These are phyloP conservation scores for Antechinus flavipes DNA, from an alignment of 2,113 vertebrate genomes.

Conservation along the genomic window DNA sequence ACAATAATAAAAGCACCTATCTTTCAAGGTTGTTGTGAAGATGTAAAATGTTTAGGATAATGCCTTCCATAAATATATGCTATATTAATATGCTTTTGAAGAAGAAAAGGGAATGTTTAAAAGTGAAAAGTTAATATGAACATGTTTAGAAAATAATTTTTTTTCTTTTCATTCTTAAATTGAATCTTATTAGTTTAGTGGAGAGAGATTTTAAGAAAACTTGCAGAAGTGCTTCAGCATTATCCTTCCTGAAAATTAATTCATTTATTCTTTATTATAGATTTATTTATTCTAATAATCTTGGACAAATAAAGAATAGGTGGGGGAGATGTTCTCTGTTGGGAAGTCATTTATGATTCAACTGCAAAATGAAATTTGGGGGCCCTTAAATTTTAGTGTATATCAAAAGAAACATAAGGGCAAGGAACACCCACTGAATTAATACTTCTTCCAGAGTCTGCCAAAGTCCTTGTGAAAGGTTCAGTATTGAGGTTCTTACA, in stretches of 20 bases:
- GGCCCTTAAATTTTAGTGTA: background rate
- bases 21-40: background rate
- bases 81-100: background rate
- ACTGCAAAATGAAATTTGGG: background rate
- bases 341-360: background rate
- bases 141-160: conserved; percentile 27
- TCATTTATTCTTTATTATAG: background rate
- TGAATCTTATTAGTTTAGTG: background rate
- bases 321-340: background rate
- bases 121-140: conserved; percentile 15
- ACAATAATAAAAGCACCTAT: background rate
- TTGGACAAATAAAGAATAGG: background rate
- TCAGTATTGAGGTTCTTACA: background rate
- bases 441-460: background rate
- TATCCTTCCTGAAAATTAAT: background rate
- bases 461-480: conserved; percentile 18
- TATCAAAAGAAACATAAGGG: conserved; percentile 12
- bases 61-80: background rate
- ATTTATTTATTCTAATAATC: background rate
- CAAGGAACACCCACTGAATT: background rate
- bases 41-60: background rate
- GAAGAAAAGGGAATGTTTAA: background rate
- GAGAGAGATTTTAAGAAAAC: background rate
- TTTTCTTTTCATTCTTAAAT: background rate
- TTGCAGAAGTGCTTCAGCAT: background rate